Conservation (phyloP, 2,113 vertebrate genomes). For the Chloropsis cyanopogon region DNA sequence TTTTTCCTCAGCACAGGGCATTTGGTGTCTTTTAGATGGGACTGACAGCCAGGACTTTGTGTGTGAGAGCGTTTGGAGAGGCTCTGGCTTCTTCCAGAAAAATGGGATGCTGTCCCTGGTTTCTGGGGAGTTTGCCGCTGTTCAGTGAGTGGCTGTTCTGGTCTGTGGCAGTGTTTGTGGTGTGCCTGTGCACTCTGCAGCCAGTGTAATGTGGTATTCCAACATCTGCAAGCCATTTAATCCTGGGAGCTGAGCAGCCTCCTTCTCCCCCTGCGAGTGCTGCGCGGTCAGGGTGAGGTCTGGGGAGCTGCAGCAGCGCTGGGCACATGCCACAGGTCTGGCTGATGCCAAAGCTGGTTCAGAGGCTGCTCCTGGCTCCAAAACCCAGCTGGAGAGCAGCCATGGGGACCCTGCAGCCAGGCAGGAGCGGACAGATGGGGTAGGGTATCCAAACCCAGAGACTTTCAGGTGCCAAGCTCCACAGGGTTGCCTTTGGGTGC, state of each 20-base stretch:
- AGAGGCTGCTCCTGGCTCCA: not conserved
- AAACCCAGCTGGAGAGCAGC: not conserved
- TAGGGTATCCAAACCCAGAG: fast-evolving
- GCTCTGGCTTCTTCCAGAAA: not conserved
- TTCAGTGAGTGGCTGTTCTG: conserved; percentile 32
- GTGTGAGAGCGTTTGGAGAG: not conserved
- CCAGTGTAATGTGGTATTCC: not conserved
- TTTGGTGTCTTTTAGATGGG: not conserved
- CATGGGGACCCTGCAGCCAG: not conserved
- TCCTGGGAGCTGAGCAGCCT: not conserved
- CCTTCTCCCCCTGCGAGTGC: not conserved
- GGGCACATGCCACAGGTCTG: not conserved
- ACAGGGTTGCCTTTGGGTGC: not conserved
- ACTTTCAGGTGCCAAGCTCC: not conserved
- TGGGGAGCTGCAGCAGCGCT: not conserved
- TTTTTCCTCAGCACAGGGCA: fast-evolving
- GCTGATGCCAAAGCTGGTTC: not conserved
- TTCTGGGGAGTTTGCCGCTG: not conserved
- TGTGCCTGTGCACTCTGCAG: conserved; percentile 12
- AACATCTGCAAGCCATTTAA: conserved; percentile 68
- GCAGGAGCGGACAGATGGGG: not conserved
- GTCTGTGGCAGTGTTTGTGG: not conserved
- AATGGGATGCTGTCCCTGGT: not conserved
- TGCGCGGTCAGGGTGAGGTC: not conserved
- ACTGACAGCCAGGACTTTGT: not conserved